Conservation (phyloP, 2,113 vertebrate genomes). For the Vulpes ferrilata region DNA sequence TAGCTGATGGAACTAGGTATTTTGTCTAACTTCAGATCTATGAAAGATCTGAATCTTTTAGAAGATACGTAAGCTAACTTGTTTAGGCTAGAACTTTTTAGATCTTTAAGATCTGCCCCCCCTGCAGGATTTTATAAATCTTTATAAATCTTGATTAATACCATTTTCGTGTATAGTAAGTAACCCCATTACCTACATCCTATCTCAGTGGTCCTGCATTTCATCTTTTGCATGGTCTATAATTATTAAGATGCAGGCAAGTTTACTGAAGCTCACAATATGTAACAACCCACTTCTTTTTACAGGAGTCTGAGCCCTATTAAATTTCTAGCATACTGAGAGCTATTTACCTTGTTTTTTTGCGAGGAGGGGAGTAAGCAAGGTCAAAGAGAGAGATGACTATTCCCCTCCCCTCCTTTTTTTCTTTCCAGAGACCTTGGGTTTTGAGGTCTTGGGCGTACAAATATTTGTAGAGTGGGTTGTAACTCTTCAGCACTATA, state of each 20-base stretch:
- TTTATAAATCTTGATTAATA: background rate
- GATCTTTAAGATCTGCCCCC: background rate
- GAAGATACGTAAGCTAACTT: background rate
- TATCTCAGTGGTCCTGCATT: too few species aligned
- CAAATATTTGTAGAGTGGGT: conserved; percentile 46
- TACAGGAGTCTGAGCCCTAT: background rate
- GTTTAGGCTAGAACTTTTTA: conserved; percentile 1
- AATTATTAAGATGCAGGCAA: background rate
- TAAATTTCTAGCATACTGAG: background rate
- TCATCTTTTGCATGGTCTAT: background rate
- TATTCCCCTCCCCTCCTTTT: accelerated
- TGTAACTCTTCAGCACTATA: background rate
- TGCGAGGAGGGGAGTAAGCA: background rate
- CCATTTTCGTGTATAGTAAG: background rate
- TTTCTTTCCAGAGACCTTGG: conserved; percentile 8
- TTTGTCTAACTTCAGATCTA: background rate
- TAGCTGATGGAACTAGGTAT: background rate
- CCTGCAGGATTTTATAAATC: background rate
- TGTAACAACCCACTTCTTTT: background rate
- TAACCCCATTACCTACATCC: background rate
- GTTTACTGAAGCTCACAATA: background rate
- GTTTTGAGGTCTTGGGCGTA: conserved; percentile 39
- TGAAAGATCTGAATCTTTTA: background rate
- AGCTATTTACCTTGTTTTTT: background rate
- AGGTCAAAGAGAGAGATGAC: background rate